phyloP scores from a whole-genome alignment of 2,113 vertebrate genomes.

The Oncorhynchus clarkii region DNA sequence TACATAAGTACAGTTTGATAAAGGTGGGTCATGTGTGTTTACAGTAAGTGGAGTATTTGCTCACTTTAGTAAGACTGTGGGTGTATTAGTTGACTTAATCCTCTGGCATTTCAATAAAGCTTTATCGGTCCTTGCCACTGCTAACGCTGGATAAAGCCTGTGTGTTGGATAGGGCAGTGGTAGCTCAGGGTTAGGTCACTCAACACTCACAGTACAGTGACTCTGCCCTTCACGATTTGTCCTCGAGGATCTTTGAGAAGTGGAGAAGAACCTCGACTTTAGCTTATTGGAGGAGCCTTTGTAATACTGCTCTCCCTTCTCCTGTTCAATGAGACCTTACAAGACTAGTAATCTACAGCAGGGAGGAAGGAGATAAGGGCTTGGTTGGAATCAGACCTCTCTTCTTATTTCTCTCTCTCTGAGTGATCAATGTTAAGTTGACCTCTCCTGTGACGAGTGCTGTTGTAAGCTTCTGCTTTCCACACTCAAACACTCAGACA shows the following conservation, averaged over 20 bases:
- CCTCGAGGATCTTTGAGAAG: background rate
- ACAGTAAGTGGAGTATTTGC: background rate
- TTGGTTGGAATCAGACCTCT: background rate
- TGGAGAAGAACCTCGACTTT: background rate
- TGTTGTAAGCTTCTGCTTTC: slow-evolving; percentile 56
- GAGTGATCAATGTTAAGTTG: slow-evolving; percentile 48
- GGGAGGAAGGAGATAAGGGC: background rate
- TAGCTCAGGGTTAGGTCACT: background rate
- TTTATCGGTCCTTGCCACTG: background rate
- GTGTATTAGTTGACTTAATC: background rate
- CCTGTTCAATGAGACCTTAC: background rate
- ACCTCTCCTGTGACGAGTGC: slow-evolving; percentile 52
- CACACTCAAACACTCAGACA: background rate
- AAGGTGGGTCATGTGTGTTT: background rate
- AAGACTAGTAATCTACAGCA: background rate
- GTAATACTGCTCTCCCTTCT: background rate
- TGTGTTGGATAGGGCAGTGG: too few species aligned
- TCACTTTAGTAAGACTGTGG: slow-evolving; percentile 10
- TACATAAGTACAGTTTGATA: background rate
- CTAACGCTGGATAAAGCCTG: background rate
- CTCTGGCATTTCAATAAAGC: slow-evolving; percentile 16
- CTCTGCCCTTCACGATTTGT: background rate
- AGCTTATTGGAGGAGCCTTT: background rate
- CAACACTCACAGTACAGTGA: slow-evolving; percentile 13
- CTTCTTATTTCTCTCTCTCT: slow-evolving; percentile 18